Evolutionary conservation across 1,140 invertebrate genomes (phyloP).

Genomic region (Drosophila sp.): DNA sequence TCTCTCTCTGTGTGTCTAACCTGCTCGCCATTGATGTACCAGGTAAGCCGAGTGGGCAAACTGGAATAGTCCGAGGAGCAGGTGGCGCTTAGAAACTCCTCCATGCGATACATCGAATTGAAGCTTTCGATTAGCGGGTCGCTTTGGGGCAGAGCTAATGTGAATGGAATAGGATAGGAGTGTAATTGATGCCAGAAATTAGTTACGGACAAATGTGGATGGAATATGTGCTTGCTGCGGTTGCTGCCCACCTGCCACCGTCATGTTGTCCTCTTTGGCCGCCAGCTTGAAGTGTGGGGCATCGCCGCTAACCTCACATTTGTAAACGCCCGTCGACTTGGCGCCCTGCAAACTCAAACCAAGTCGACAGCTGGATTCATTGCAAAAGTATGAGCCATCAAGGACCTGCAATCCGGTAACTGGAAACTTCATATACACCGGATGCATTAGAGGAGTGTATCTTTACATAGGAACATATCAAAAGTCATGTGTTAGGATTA

Average conservation of each 20-base stretch:
- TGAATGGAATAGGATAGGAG: not conserved
- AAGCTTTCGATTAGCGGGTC: slow-evolving; percentile 85
- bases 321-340: slow-evolving; percentile 85
- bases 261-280: slow-evolving; percentile 86
- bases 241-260: slow-evolving; percentile 85
- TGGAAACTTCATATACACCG: slow-evolving; percentile 75
- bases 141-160: slow-evolving; percentile 84
- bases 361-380: slow-evolving; percentile 84
- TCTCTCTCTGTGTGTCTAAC: slow-evolving; percentile 55
- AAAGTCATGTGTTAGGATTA: not conserved
- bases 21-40: slow-evolving; percentile 87
- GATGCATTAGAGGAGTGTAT: slow-evolving; percentile 78
- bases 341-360: slow-evolving; percentile 84
- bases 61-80: slow-evolving; percentile 86
- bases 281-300: slow-evolving; percentile 86
- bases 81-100: slow-evolving; percentile 85
- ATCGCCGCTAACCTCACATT: slow-evolving; percentile 87
- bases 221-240: slow-evolving; percentile 21
- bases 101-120: slow-evolving; percentile 84
- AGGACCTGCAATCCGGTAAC: slow-evolving; percentile 88
- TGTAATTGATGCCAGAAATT: slow-evolving; percentile 23
- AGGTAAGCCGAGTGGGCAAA: slow-evolving; percentile 85
- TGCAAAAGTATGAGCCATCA: slow-evolving; percentile 88
- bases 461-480: slow-evolving; percentile 34
- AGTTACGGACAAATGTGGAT: slow-evolving; percentile 29